Base-by-base conservation (phyloP, 1,140 invertebrate species). In the Solenopsis invicta region DNA sequence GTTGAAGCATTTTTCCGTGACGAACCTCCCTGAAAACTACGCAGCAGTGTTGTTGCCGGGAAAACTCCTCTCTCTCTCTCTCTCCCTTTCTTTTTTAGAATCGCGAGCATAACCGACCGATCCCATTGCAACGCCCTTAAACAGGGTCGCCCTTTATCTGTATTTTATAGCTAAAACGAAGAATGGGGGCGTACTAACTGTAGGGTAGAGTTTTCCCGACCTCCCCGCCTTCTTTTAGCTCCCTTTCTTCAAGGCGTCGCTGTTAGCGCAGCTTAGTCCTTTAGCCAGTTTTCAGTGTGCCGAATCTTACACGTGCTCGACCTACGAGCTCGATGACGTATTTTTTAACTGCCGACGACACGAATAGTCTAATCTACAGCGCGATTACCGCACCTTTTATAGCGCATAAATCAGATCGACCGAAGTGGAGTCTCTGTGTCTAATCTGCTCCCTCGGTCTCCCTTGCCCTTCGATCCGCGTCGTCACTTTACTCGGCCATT, bases 281-380 rank as follows among this genome's bases (percentile, higher is more conserved):
- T 80, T 61, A 84, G 84, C 72, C 64, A 77, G 59, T 85, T 74
- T 71, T 78, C 69, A 34, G 45, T 66, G 67, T 50, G 62, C 62
- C 50, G 66, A 86, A 80, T 48, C 50, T 56, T 69, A 37, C 41
- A 69, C 74, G 50, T 61, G 52, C 50, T 71, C 56, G 16, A 52
- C 56, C 69, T 61, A 34, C 48, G 61, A 34, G 78, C 45, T n/a
- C 37, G 86, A 87, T 92, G 88, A 91, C 89, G 88, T 90, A 92
- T 93, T 93, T 93, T 93, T 90, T 90, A 92, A 93, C 92, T 91
- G 90, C 89, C 90, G 86, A 86, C 88, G 90, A 93, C 92, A 93
- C 88, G 88, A 91, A 93, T 90, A 89, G 89, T 91, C 89, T 93
- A 93, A 93, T 93, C 91, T 92, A 90, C 92, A 85, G 85, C 86